Conservation (phyloP, 2,888 invertebrate genomes). For the Tenthredo livida region DNA sequence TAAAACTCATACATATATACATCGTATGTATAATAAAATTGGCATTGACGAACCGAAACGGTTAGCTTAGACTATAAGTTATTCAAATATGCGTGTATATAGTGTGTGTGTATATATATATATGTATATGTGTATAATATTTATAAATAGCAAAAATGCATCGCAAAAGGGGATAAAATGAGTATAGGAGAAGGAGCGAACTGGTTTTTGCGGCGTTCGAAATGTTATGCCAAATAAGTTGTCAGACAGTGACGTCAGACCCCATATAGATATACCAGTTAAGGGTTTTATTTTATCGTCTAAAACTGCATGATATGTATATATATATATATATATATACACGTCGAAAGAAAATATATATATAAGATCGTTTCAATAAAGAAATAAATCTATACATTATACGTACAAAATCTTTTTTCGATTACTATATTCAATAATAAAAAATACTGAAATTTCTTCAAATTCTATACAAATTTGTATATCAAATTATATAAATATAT, state of each 20-base stretch:
- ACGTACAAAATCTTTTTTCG: no score
- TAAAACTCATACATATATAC: neutral
- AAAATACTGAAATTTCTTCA: no score
- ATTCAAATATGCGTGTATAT: neutral
- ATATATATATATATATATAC: no score
- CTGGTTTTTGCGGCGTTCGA: slow-evolving; percentile 36
- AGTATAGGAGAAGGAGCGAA: neutral
- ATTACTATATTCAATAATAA: no score
- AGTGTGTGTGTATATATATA: neutral
- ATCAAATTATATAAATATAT: no score
- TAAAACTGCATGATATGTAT: neutral
- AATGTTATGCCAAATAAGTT: slow-evolving; percentile 40
- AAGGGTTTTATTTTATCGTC: slow-evolving; percentile 6
- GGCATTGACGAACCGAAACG: slow-evolving; percentile 33
- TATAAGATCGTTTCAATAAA: neutral
- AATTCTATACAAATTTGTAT: no score
- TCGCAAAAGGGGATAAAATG: neutral
- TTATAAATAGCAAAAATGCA: slow-evolving; percentile 24
- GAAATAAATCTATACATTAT: no score
- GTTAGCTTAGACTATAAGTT: neutral
- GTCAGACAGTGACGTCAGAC: slow-evolving; percentile 48
- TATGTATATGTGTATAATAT: neutral
- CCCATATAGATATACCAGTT: slow-evolving; percentile 11
- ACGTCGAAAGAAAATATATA: neutral
- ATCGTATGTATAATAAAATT: neutral